These are phyloP conservation scores for Calypte anna DNA, from an alignment of 2,113 vertebrate species.

Conservation along the genomic window DNA sequence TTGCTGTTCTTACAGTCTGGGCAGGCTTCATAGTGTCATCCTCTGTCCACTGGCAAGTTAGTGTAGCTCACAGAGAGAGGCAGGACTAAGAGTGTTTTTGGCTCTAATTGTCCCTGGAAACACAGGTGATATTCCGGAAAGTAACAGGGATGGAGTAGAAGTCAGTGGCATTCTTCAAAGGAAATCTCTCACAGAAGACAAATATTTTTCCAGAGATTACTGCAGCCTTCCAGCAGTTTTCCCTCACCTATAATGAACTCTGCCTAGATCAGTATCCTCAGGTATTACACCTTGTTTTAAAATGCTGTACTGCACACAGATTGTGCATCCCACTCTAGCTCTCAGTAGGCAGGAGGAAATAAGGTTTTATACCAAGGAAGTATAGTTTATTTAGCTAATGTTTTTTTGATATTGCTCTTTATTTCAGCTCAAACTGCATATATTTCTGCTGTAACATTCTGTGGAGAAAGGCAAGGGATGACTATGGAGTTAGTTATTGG, in stretches of 20 bases:
- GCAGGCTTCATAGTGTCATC: neutral
- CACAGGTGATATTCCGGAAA: neutral
- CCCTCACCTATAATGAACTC: neutral
- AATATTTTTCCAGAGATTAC: slow-evolving; percentile 27
- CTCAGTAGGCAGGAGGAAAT: neutral
- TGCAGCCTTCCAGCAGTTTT: neutral
- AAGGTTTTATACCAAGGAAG: neutral
- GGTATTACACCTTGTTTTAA: neutral
- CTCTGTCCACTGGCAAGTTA: neutral
- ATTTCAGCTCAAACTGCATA: neutral
- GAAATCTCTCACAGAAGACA: neutral
- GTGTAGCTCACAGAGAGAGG: neutral
- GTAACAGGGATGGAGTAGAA: neutral
- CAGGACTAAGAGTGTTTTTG: neutral
- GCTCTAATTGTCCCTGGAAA: neutral
- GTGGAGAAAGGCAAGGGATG: neutral
- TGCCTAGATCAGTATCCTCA: neutral
- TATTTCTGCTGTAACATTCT: neutral
- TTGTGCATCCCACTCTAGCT: neutral
- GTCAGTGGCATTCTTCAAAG: neutral
- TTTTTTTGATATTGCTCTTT: neutral
- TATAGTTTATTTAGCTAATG: neutral
- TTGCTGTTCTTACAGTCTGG: neutral
- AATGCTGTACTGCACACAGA: neutral
- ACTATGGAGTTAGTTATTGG: neutral